Percentiles rank a stretch among this genome's conserved stretches.
phyloP scores from a whole-genome alignment of 2,797 vertebrate species.

The Mus caroli region DNA sequence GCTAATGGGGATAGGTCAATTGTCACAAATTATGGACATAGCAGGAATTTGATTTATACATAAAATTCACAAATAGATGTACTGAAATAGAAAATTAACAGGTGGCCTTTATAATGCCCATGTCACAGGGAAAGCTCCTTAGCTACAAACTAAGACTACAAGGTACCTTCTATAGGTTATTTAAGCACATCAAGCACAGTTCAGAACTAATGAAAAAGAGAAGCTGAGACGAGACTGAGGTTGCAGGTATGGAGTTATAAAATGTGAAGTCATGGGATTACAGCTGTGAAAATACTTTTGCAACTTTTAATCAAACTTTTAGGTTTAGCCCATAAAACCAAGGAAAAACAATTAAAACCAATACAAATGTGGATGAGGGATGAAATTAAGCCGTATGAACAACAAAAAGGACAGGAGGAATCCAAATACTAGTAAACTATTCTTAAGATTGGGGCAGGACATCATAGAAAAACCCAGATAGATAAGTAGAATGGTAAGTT shows the following conservation, averaged over 20 bases:
- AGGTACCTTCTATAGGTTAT: neutral
- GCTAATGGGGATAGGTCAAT: neutral
- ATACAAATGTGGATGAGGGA: neutral
- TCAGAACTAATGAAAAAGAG: neutral
- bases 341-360: neutral
- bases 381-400: neutral
- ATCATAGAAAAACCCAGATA: neutral
- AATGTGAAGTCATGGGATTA: neutral
- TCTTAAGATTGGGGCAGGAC: neutral
- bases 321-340: neutral
- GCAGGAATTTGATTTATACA: neutral
- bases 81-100: neutral
- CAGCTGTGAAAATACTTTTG: neutral
- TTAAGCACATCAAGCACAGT: neutral
- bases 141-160: neutral
- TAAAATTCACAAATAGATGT: neutral
- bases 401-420: neutral
- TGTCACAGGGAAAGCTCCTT: neutral
- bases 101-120: neutral
- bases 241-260: neutral
- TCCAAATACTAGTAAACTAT: neutral
- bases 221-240: neutral
- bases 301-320: neutral
- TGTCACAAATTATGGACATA: neutral
- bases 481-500: neutral